Percentiles rank a stretch among this genome's conserved stretches.
Conservation (phyloP, 2,888 invertebrate genomes). For the Smittia sp. region DNA sequence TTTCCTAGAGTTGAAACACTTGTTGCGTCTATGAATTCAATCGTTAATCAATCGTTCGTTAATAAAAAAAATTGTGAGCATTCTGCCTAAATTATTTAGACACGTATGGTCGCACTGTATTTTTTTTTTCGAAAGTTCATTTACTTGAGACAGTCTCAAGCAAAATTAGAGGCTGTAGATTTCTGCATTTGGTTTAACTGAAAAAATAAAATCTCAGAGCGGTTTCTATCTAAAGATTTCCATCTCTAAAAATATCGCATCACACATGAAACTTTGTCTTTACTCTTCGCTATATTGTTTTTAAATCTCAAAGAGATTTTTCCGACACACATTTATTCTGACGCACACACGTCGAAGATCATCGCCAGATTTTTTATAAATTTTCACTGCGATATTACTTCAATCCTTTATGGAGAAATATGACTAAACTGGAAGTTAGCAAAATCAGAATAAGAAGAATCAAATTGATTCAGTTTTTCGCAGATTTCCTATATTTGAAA, state of each 20-base stretch:
- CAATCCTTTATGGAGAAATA: neutral
- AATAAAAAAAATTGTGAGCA: no score
- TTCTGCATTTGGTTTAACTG: no score
- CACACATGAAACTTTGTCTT: conserved; percentile 31
- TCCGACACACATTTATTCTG: neutral
- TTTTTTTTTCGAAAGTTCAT: no score
- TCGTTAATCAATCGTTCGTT: no score
- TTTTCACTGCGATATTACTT: neutral
- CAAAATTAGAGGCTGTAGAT: no score
- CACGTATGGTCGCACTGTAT: no score
- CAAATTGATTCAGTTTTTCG: no score
- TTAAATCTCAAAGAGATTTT: neutral
- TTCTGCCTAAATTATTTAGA: no score
- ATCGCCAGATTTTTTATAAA: neutral
- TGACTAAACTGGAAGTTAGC: no score
- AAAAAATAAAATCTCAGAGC: neutral
- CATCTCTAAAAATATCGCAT: conserved; percentile 37
- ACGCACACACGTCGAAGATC: neutral
- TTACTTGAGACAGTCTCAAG: no score
- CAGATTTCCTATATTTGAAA: no score
- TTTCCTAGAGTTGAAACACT: neutral
- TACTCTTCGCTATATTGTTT: conserved; percentile 33
- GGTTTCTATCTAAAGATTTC: neutral
- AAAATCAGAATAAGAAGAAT: no score
- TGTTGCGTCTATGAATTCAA: neutral